Conservation (phyloP, 2,888 invertebrate species). For the Chloroclystis v-ata region DNA sequence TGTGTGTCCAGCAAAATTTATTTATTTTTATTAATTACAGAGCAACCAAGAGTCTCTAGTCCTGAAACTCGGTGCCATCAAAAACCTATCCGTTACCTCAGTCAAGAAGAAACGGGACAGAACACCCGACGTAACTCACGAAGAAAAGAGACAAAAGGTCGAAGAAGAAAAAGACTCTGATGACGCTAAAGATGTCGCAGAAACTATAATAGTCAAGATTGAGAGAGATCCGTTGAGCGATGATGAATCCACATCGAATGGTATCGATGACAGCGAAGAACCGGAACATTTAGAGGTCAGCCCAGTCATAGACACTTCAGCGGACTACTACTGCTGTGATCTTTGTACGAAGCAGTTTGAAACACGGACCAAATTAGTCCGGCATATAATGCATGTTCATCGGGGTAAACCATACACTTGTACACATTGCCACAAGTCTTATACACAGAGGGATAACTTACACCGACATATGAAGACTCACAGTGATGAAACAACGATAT, state of each 20-base stretch:
- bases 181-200: background rate
- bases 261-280: background rate
- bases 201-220: background rate
- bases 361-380: conserved; percentile 2
- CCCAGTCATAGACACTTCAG: background rate
- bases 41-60: background rate
- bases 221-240: conserved; percentile 10
- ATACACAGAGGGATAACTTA: conserved; percentile 7
- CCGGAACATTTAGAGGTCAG: background rate
- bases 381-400: conserved; percentile 11
- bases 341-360: conserved; percentile 9
- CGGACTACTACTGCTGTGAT: conserved; percentile 5
- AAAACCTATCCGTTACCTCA: conserved; percentile 1
- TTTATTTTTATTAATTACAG: background rate
- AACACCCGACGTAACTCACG: background rate
- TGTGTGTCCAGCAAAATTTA: no score
- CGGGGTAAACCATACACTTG: conserved; percentile 7
- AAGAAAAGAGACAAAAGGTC: background rate
- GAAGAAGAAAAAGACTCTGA: no score
- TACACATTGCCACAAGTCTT: conserved; percentile 2
- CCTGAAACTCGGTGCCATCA: conserved; percentile 5
- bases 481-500: background rate
- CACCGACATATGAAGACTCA: conserved; percentile 5
- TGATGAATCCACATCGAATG: background rate
- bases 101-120: background rate